Evolutionary conservation across 2,888 invertebrate genomes (phyloP), one percentile per base, ranked within the genome.

Genomic region (Nemotelus nigrinus): DNA sequence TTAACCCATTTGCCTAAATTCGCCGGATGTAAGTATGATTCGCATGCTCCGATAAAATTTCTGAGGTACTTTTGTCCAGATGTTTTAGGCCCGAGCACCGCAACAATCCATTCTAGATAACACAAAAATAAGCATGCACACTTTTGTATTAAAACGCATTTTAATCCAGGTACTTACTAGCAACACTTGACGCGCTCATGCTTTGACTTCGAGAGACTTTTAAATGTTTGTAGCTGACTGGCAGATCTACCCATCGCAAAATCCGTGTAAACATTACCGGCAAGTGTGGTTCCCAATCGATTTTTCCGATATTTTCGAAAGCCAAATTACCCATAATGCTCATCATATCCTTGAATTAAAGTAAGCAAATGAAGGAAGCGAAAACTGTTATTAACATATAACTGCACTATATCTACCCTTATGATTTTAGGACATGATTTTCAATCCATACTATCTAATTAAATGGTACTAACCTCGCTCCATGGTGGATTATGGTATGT

Each of bases 11-110:
- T 89, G 45, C 97, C 97, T 55, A 89, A 87, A 86, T 98, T 98
- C 0, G 96, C 96, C 74, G 96, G 95, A 87, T 98, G 95, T 82
- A 94, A 92, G 87, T 96, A 97, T 3, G 95, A 94, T 85, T 96
- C 95, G 3, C 96, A 88, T 0, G 94, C 93, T 81, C 92, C 93
- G 83, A 97, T 91, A 83, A 97, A 92, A 82, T 93, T 93, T 77
- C 92, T 91, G 74, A 98, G 88, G 83, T 96, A 92, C 71, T 90
- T 90, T 84, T 94, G 91, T 0, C 92, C 91, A 71, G 89, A 88
- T 39, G 92, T 92, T 71, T 91, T 90, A 1, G 93, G 92, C 64
- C 92, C 92, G 87, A 95, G 88, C 10, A 88, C 88, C 86, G 89
- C 89, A 2, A 90, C 89, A 65, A 92, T 91, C 91, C 91, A 92